Conservation (phyloP, 2,888 invertebrate genomes). For the Eretmocerus hayati region DNA sequence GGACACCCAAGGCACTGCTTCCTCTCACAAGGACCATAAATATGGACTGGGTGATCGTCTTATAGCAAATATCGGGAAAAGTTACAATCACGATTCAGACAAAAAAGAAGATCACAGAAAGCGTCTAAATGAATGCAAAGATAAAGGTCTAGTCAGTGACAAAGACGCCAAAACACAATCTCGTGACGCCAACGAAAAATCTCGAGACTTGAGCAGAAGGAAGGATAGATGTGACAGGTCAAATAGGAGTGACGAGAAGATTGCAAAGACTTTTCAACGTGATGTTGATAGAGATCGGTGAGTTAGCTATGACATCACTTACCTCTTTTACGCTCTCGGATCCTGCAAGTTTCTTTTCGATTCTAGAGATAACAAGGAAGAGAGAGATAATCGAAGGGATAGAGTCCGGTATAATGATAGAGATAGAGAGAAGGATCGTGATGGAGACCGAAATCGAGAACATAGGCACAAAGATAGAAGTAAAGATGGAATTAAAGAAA, state of each 20-base stretch:
- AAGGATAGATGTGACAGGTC: slow-evolving; percentile 33
- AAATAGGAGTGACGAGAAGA: slow-evolving; percentile 27
- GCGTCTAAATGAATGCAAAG: slow-evolving; percentile 33
- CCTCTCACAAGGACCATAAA: slow-evolving; percentile 35
- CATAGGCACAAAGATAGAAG: slow-evolving; percentile 38
- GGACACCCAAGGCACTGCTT: slow-evolving; percentile 37
- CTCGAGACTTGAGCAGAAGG: slow-evolving; percentile 35
- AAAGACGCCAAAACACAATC: slow-evolving; percentile 30
- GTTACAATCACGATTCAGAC: slow-evolving; percentile 30
- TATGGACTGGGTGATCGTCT: no score
- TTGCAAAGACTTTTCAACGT: slow-evolving; percentile 35
- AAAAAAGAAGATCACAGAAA: slow-evolving; percentile 24
- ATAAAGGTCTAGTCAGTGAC: slow-evolving; percentile 32
- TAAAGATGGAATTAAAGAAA: slow-evolving; percentile 34
- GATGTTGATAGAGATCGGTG: slow-evolving; percentile 27
- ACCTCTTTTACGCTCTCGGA: no score
- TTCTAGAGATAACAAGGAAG: slow-evolving; percentile 26
- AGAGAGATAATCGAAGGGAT: no score
- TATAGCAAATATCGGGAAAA: no score
- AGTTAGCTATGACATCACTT: no score
- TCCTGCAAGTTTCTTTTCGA: background rate
- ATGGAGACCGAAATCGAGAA: slow-evolving; percentile 30
- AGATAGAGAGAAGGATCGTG: slow-evolving; percentile 27
- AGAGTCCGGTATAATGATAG: no score
- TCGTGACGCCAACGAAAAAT: slow-evolving; percentile 35